phyloP scores from a whole-genome alignment of 1,140 invertebrate genomes.

The Heterodera schachtii region DNA sequence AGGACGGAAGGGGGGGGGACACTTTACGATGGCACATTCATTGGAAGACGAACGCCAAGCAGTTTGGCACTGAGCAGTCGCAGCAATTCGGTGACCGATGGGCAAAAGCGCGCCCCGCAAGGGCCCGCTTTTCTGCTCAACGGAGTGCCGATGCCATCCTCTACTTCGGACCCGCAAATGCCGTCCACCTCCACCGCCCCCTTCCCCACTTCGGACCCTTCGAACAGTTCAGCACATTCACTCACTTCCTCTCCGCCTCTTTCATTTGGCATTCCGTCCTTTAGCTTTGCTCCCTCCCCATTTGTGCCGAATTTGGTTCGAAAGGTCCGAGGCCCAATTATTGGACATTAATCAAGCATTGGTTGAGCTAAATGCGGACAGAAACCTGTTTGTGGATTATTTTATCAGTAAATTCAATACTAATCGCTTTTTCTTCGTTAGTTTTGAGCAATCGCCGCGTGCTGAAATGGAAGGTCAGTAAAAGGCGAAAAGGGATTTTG shows the following conservation, averaged over 20 bases:
- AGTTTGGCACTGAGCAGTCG: neutral
- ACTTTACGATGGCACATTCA: neutral
- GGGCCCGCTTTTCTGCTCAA: neutral
- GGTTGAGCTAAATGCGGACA: conserved; percentile 59
- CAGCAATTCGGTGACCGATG: neutral
- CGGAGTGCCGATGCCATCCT: neutral
- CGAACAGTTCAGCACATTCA: too few relatives aligned
- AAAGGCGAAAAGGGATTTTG: neutral
- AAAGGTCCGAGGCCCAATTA: neutral
- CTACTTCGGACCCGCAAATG: conserved; percentile 15
- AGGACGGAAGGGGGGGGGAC: too few relatives aligned
- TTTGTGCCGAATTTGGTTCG: conserved; percentile 2
- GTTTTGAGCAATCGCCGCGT: conserved; percentile 24
- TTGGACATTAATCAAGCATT: conserved; percentile 58
- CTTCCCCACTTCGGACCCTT: neutral
- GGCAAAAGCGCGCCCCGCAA: neutral
- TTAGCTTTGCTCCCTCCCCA: neutral
- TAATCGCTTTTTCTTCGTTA: neutral
- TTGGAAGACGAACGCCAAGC: neutral
- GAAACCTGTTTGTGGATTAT: conserved; percentile 52
- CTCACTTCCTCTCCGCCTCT: too few relatives aligned
- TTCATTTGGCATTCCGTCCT: too few relatives aligned
- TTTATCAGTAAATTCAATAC: neutral
- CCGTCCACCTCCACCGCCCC: conserved; percentile 14
- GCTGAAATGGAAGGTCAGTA: conserved; percentile 24